Base-by-base conservation (phyloP, 1,140 invertebrate genomes). In the Pygmarrhopalites habei region DNA sequence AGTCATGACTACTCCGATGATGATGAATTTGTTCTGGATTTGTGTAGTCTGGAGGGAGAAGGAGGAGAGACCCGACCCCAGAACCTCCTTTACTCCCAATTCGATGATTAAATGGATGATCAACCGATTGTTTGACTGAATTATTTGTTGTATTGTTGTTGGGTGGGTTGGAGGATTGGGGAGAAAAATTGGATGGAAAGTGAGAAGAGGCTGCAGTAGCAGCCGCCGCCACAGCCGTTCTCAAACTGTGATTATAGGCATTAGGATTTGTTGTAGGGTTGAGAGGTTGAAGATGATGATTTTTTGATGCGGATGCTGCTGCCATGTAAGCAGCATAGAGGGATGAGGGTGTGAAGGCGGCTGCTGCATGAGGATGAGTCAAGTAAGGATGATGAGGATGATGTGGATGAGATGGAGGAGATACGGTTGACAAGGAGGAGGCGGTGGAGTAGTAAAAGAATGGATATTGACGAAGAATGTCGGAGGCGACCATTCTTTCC, bases 381-480 rank as follows among this genome's bases (percentile, higher is more conserved):
- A 64, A 39, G 56, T 59, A 59, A 55, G 44, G 63, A 39, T 46
- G 25, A 1, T 7, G 32, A 35, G 32, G 32, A 35, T 15, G 59
- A 60, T 7, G 32, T 35, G 5, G 32, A 15, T 23, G 26, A 51
- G 5, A n/a, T n/a, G 15, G 58, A 46, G 26, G 58, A 17, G n/a
- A 28, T 44, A n/a, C n/a, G n/a, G 32, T 35, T 35, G 32, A 15
- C 25, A 39, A 51, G 5, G n/a, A n/a, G 15, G 58, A 46, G 26
- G 58, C 26, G n/a, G 41, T 44, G n/a, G 62, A 59, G 43, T 68
- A 65, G 41, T 70, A 68, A 21, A 68, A 47, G 39, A 71, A 61
- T 25, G 69, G 66, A 53, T 71, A 71, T 35, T 68, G 63, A 19
- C 69, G 58, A 12, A 71, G 32, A n/a, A 71, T 29, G 39, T 71